phyloP scores from a whole-genome alignment of 2,888 invertebrate species.

The Tetanocera ferruginea region DNA sequence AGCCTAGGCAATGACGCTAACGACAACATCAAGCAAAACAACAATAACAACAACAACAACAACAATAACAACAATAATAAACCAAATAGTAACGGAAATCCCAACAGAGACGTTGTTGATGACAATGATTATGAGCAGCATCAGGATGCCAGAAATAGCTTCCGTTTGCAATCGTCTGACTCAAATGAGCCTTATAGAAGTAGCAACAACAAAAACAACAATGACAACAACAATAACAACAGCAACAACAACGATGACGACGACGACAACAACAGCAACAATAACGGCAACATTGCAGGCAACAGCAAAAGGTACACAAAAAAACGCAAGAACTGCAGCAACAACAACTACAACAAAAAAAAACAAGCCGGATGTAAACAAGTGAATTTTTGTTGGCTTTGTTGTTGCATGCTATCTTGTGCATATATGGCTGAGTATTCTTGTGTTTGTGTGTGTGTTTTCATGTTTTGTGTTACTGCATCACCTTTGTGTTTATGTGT shows the following conservation, averaged over 20 bases:
- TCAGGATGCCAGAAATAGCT: constrained; percentile 31
- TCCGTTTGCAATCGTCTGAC: constrained; percentile 37
- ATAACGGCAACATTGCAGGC: not conserved
- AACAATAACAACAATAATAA: constrained; percentile 13
- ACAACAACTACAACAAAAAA: constrained; percentile 17
- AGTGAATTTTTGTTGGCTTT: not conserved
- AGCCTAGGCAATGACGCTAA: not conserved
- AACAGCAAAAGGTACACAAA: not conserved
- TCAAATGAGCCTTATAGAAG: constrained; percentile 31
- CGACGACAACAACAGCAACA: not conserved
- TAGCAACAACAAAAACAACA: not conserved
- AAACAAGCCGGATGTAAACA: constrained; percentile 8
- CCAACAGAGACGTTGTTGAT: constrained; percentile 9
- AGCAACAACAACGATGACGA: not conserved
- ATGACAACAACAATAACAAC: constrained; percentile 15
- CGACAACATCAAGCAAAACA: constrained; percentile 11
- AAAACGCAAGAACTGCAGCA: constrained; percentile 1
- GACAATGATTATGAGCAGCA: not conserved
- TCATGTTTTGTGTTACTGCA: not conserved
- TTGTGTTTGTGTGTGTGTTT: not conserved
- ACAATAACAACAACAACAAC: constrained; percentile 12
- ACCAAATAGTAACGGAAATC: constrained; percentile 31
- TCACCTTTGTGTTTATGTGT: not conserved
- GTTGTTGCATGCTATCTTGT: not conserved
- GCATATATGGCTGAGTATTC: not conserved